Evolutionary conservation across 2,888 invertebrate species (phyloP).

Genomic region (Diaperis boleti): DNA sequence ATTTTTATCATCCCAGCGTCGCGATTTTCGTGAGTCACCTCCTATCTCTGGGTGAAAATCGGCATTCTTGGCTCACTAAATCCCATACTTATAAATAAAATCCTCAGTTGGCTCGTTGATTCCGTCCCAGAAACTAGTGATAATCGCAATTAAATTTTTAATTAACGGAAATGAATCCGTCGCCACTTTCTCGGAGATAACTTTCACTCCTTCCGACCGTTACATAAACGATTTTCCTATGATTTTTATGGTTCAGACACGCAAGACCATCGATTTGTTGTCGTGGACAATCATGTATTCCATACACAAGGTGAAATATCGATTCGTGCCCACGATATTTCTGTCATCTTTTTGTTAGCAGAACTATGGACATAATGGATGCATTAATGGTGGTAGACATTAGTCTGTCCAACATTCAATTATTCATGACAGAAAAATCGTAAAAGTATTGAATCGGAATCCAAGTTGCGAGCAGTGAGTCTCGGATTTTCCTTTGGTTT

Average conservation of each 20-base stretch:
- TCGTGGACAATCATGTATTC: neutral
- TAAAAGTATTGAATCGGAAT: neutral
- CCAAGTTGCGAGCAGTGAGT: neutral
- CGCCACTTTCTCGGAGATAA: conserved; percentile 1
- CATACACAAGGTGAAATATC: neutral
- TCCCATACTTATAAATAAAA: conserved; percentile 28
- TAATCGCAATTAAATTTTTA: neutral
- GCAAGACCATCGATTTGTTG: neutral
- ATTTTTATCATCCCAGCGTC: neutral
- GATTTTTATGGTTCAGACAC: conserved; percentile 3
- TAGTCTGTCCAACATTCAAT: neutral
- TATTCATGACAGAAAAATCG: neutral
- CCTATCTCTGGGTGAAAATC: conserved; percentile 18
- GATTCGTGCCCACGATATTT: neutral
- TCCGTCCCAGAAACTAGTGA: neutral
- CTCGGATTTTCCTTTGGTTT: neutral
- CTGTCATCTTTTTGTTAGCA: neutral
- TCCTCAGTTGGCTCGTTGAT: conserved; percentile 14
- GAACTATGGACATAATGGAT: neutral
- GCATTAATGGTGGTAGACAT: neutral
- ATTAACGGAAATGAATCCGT: neutral
- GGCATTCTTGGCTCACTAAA: conserved; percentile 18
- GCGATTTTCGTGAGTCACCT: conserved; percentile 28
- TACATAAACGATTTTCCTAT: conserved; percentile 5
- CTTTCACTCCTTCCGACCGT: neutral